Evolutionary conservation across 2,113 vertebrate species (phyloP).

Genomic region (Takifugu bimaculatus): DNA sequence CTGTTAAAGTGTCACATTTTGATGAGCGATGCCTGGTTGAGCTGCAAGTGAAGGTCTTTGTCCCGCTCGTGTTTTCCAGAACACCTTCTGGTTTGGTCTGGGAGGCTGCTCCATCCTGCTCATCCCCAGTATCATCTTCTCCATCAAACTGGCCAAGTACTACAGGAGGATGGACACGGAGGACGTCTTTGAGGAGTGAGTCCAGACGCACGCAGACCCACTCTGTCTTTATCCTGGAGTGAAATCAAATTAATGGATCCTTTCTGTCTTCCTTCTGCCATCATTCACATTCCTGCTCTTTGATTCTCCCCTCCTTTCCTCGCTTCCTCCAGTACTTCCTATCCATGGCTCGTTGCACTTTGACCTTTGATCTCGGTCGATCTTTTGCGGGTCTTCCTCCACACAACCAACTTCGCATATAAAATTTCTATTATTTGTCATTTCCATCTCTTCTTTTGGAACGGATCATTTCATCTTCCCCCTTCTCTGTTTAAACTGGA

Average conservation of each 20-base stretch:
- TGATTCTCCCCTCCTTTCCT: conserved; percentile 14
- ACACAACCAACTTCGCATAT: neutral
- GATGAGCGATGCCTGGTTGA: neutral
- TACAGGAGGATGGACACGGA: conserved; percentile 95
- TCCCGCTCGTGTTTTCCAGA: conserved; percentile 70
- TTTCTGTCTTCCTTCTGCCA: conserved; percentile 14
- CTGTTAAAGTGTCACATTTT: no score
- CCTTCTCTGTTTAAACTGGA: neutral
- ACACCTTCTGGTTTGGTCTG: conserved; percentile 94
- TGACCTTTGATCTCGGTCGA: conserved; percentile 26
- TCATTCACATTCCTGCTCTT: conserved; percentile 10
- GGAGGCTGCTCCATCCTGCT: conserved; percentile 85
- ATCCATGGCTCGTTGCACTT: conserved; percentile 61
- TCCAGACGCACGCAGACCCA: conserved; percentile 33
- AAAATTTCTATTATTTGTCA: neutral
- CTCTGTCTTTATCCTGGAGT: conserved; percentile 4
- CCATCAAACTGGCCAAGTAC: conserved; percentile 86
- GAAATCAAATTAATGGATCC: conserved; percentile 25
- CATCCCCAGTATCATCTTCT: conserved; percentile 86
- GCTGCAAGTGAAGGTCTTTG: neutral
- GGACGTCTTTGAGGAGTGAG: conserved; percentile 95
- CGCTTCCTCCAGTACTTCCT: conserved; percentile 33
- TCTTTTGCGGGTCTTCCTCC: conserved; percentile 1
- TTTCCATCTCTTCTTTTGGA: conserved; percentile 1
- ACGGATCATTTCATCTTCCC: conserved; percentile 14